Percentiles rank a stretch among this genome's conserved stretches.
Conservation (phyloP, 2,113 vertebrate genomes). For the Charina bottae region DNA sequence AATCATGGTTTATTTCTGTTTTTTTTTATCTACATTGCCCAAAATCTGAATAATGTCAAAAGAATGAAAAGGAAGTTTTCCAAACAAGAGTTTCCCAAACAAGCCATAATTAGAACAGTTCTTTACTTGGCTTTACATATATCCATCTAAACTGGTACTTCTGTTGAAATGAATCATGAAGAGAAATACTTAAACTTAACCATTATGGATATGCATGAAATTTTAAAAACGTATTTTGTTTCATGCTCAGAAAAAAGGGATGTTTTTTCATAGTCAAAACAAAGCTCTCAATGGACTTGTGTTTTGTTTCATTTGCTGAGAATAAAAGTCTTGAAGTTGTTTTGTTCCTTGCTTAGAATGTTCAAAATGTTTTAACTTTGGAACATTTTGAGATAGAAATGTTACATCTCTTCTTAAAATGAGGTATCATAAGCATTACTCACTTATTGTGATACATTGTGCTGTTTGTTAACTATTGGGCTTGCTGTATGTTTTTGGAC, state of each 20-base stretch:
- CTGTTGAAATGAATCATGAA: not conserved
- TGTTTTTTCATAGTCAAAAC: not conserved
- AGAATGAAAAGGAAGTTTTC: not conserved
- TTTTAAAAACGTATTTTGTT: not conserved
- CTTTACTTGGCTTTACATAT: not conserved
- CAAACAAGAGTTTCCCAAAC: not conserved
- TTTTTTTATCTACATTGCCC: not conserved
- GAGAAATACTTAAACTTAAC: not conserved
- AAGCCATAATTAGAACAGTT: not conserved
- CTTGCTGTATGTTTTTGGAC: not conserved
- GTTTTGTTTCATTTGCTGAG: not conserved
- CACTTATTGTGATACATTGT: not conserved
- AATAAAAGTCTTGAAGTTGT: not conserved
- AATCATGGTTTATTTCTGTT: not conserved
- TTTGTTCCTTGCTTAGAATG: not conserved
- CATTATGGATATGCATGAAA: not conserved
- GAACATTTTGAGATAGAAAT: not conserved
- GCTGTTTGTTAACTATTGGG: not conserved
- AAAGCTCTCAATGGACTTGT: not conserved
- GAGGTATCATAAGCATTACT: not conserved
- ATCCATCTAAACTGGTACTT: not conserved
- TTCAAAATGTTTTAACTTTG: not conserved
- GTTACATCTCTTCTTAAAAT: not conserved
- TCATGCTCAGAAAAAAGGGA: not conserved
- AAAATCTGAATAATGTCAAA: not conserved